Evolutionary conservation across 2,888 invertebrate genomes (phyloP).

Genomic region (Drosophila tripunctata): DNA sequence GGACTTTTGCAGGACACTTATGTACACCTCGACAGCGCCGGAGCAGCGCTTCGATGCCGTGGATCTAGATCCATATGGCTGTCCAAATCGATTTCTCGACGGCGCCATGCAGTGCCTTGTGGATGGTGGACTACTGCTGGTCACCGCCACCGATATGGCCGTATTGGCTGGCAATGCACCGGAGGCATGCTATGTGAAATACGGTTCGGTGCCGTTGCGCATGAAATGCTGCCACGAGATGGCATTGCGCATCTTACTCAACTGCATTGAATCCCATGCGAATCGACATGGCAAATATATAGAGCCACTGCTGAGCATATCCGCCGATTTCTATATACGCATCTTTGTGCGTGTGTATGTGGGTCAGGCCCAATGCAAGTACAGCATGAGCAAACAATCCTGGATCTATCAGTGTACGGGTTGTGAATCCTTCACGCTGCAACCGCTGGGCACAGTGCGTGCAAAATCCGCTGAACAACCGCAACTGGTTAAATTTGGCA

Average conservation of each 20-base stretch:
- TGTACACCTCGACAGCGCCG: slow-evolving; percentile 90
- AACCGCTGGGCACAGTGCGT: slow-evolving; percentile 88
- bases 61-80: slow-evolving; percentile 99
- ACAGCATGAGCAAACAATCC: slow-evolving; percentile 93
- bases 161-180: slow-evolving; percentile 97
- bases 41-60: slow-evolving; percentile 92
- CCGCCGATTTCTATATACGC: slow-evolving; percentile 98
- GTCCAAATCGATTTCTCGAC: slow-evolving; percentile 96
- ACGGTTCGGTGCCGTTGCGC: slow-evolving; percentile 94
- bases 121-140: slow-evolving; percentile 94
- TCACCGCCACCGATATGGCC: slow-evolving; percentile 99
- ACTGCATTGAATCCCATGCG: slow-evolving; percentile 95
- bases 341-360: slow-evolving; percentile 94
- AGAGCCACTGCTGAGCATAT: slow-evolving; percentile 94
- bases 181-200: slow-evolving; percentile 97
- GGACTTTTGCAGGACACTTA: slow-evolving; percentile 89
- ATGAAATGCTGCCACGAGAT: slow-evolving; percentile 97
- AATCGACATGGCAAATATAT: slow-evolving; percentile 97
- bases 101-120: slow-evolving; percentile 92
- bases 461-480: slow-evolving; percentile 87
- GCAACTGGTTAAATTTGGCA: slow-evolving; percentile 86
- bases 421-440: slow-evolving; percentile 92
- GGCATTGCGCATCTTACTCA: slow-evolving; percentile 96
- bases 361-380: slow-evolving; percentile 93
- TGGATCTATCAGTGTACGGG: slow-evolving; percentile 95